A percentile compares a stretch with the other conserved stretches of the same genome.
These are phyloP conservation scores for Geotrypetes seraphini DNA, from an alignment of 2,797 vertebrate genomes.

Conservation along the genomic window DNA sequence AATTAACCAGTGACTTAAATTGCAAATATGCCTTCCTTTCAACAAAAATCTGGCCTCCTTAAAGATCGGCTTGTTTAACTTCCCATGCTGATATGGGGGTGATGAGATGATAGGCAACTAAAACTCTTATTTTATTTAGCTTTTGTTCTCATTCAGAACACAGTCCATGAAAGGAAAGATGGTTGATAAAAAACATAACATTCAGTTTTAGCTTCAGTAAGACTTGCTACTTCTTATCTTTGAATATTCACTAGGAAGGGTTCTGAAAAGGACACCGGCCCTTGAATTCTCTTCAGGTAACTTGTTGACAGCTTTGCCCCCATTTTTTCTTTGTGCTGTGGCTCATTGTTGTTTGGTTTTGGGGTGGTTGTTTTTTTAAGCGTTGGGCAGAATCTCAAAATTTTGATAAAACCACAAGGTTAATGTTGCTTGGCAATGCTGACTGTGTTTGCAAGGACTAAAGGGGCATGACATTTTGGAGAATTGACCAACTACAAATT, in stretches of 20 bases:
- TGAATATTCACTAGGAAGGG: neutral
- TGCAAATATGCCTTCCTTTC: too few relatives aligned
- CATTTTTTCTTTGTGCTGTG: neutral
- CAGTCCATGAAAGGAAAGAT: too few relatives aligned
- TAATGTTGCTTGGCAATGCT: neutral
- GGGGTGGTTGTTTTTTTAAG: neutral
- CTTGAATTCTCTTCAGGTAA: neutral
- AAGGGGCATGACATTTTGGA: neutral
- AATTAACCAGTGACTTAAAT: too few relatives aligned
- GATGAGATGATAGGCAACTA: too few relatives aligned
- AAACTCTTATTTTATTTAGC: too few relatives aligned
- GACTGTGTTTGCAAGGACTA: neutral
- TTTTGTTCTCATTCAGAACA: too few relatives aligned
- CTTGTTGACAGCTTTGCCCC: neutral
- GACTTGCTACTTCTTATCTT: neutral
- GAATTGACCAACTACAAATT: neutral
- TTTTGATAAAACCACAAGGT: neutral
- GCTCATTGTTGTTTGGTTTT: neutral
- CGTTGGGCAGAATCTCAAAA: conserved; percentile 2
- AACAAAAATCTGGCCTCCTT: too few relatives aligned
- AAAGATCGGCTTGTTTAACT: too few relatives aligned
- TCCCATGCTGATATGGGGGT: too few relatives aligned
- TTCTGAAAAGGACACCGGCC: neutral
- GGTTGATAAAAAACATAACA: neutral
- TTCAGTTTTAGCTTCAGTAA: neutral